Percentiles rank a stretch among this genome's conserved stretches.
These are phyloP conservation scores for Hermodice carunculata DNA, from an alignment of 2,888 invertebrate genomes.

Conservation along the genomic window DNA sequence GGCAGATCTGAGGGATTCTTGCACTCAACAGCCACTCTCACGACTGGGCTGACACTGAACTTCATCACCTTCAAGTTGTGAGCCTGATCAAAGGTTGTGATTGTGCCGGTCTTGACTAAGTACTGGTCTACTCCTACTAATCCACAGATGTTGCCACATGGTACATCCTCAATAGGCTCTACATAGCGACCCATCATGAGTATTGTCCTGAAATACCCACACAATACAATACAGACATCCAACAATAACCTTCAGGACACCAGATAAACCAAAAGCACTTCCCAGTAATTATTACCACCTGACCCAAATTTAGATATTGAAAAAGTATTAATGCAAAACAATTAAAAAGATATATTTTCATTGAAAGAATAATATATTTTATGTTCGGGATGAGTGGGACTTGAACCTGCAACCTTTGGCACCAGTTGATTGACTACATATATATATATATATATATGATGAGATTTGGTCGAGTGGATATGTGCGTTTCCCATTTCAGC, in stretches of 20 bases:
- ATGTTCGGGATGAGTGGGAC: too few species aligned
- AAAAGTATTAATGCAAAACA: too few species aligned
- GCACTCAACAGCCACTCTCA: constrained; percentile 99
- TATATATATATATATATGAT: too few species aligned
- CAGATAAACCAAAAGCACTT: too few species aligned
- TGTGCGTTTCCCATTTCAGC: too few species aligned
- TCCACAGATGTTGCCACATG: constrained; percentile 99
- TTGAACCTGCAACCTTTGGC: too few species aligned
- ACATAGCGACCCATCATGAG: constrained; percentile 99
- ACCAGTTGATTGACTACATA: too few species aligned
- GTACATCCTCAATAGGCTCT: constrained; percentile 99
- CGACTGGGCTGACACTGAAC: constrained; percentile 99
- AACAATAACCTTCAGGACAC: background rate
- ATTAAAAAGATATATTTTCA: too few species aligned
- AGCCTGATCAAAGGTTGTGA: constrained; percentile 98
- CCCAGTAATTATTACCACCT: too few species aligned
- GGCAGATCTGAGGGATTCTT: constrained; percentile 99
- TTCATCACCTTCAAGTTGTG: constrained; percentile 99
- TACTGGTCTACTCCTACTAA: constrained; percentile 99
- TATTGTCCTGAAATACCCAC: constrained; percentile 88
- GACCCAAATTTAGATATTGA: too few species aligned
- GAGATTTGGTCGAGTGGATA: too few species aligned
- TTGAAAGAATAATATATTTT: too few species aligned
- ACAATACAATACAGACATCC: background rate
- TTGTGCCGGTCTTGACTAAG: constrained; percentile 99